phyloP scores from a whole-genome alignment of 1,140 invertebrate species.

The Bombus haemorrhoidalis region DNA sequence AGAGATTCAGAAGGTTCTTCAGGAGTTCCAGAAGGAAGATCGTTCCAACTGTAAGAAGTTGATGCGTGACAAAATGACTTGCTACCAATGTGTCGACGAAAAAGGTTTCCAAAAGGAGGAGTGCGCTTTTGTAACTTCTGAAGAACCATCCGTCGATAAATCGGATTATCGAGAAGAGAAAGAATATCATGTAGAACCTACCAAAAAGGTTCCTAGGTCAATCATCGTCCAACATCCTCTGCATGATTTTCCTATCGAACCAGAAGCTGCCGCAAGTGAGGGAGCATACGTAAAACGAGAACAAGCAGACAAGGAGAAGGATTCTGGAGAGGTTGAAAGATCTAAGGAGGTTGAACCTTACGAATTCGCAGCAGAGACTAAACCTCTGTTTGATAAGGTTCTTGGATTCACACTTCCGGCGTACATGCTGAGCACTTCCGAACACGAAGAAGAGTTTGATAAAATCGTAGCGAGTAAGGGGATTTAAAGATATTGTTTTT shows the following conservation, averaged over 20 bases:
- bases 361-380: constrained; percentile 85
- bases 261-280: constrained; percentile 58
- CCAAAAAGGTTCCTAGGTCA: constrained; percentile 28
- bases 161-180: constrained; percentile 28
- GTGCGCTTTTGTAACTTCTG: constrained; percentile 87
- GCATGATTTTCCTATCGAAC: constrained; percentile 43
- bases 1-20: constrained; percentile 87
- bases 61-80: constrained; percentile 88
- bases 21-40: constrained; percentile 87
- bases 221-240: not conserved
- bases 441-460: constrained; percentile 87
- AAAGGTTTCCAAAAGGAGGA: constrained; percentile 88
- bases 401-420: constrained; percentile 86
- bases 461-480: constrained; percentile 71
- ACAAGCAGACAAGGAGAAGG: constrained; percentile 8
- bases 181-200: constrained; percentile 41
- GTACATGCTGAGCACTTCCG: constrained; percentile 87
- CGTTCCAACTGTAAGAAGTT: constrained; percentile 87
- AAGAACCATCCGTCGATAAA: constrained; percentile 24
- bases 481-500: too few species aligned
- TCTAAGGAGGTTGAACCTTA: constrained; percentile 73
- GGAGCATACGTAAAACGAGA: constrained; percentile 45
- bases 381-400: constrained; percentile 85
- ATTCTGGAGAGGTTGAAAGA: constrained; percentile 51
- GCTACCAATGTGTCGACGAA: constrained; percentile 87